A percentile compares a stretch with the other conserved stretches of the same genome.
Evolutionary conservation across 2,888 invertebrate genomes (phyloP).

Genomic region (Catocala nupta): DNA sequence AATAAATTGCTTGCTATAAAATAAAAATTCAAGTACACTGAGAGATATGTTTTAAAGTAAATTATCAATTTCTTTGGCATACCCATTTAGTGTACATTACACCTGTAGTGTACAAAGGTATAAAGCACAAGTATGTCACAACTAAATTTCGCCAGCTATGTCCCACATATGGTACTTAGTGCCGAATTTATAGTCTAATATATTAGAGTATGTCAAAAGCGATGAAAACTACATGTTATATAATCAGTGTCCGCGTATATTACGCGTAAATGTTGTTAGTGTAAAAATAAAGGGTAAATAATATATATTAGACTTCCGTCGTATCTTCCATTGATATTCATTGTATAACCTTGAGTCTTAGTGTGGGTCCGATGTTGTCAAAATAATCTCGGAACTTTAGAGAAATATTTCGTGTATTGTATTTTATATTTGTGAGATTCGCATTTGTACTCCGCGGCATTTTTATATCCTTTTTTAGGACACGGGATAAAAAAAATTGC

Average conservation of each 20-base stretch:
- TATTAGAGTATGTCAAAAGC: too few relatives aligned
- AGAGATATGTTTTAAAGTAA: too few relatives aligned
- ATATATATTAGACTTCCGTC: conserved; percentile 41
- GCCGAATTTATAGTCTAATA: too few relatives aligned
- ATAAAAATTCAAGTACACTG: too few relatives aligned
- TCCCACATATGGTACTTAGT: too few relatives aligned
- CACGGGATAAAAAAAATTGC: not conserved
- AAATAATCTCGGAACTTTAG: not conserved
- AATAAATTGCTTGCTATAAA: too few relatives aligned
- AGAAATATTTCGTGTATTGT: conserved; percentile 24
- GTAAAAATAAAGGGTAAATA: conserved; percentile 42
- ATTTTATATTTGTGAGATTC: conserved; percentile 11
- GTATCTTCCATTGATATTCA: conserved; percentile 44
- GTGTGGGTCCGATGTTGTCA: conserved; percentile 7
- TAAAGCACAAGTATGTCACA: too few relatives aligned
- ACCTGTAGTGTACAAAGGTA: too few relatives aligned
- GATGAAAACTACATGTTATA: conserved; percentile 25
- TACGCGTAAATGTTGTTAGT: conserved; percentile 45
- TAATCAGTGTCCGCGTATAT: conserved; percentile 23
- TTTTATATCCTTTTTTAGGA: not conserved
- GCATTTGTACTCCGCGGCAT: not conserved
- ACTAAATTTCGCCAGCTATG: too few relatives aligned
- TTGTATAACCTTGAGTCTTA: conserved; percentile 3
- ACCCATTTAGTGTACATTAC: too few relatives aligned
- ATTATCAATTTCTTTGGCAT: too few relatives aligned